Percentiles rank a stretch among this genome's conserved stretches.
Conservation (phyloP, 1,140 invertebrate species). For the Prorops nasuta region DNA sequence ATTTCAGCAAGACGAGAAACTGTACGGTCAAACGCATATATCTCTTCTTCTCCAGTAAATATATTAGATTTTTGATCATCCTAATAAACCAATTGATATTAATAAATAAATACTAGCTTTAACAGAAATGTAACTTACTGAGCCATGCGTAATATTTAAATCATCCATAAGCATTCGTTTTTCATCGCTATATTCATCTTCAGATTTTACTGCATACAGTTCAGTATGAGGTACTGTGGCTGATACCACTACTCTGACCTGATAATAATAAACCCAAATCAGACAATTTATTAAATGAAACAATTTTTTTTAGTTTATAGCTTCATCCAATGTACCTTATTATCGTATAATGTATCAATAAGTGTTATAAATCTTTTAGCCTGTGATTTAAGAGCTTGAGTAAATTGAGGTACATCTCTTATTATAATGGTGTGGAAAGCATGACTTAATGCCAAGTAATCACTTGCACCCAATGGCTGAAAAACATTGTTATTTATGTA, state of each 20-base stretch:
- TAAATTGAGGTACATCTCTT: constrained; percentile 83
- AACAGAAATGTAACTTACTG: constrained; percentile 43
- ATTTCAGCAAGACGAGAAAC: constrained; percentile 91
- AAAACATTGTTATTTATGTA: constrained; percentile 35
- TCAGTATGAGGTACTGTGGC: constrained; percentile 72
- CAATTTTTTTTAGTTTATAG: constrained; percentile 9
- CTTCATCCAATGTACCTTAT: constrained; percentile 63
- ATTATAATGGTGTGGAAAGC: constrained; percentile 95
- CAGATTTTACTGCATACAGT: constrained; percentile 68
- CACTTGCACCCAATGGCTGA: constrained; percentile 87
- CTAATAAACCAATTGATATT: constrained; percentile 48
- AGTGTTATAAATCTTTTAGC: constrained; percentile 93
- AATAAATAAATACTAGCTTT: neutral
- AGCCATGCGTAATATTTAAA: constrained; percentile 69
- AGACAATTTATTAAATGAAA: constrained; percentile 1
- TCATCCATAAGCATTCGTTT: constrained; percentile 92
- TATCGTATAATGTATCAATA: constrained; percentile 97
- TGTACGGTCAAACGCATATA: constrained; percentile 95
- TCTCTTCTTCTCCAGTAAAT: constrained; percentile 95
- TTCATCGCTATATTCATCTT: constrained; percentile 66
- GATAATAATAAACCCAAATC: constrained; percentile 17
- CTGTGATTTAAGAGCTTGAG: constrained; percentile 75
- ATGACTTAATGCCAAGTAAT: constrained; percentile 90
- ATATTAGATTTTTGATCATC: constrained; percentile 75
- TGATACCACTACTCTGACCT: constrained; percentile 78